Percentiles rank a stretch among this genome's conserved stretches.
These are phyloP conservation scores for Therioaphis trifolii DNA, from an alignment of 2,888 invertebrate species.

Conservation along the genomic window DNA sequence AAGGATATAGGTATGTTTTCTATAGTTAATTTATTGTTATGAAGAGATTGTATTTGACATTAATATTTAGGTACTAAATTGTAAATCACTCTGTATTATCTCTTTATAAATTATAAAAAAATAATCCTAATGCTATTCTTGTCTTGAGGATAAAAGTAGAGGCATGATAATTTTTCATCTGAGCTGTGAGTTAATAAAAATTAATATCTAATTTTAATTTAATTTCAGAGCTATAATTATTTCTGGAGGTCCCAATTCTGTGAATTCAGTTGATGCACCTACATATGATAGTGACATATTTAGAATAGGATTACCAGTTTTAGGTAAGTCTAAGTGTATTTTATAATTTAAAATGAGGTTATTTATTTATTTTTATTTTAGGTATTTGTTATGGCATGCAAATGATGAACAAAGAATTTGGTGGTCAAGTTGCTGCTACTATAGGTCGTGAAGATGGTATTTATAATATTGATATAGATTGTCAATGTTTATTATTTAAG, in stretches of 20 bases:
- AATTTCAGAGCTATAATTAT: slow-evolving; percentile 89
- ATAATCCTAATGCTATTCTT: too few relatives aligned
- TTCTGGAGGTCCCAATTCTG: slow-evolving; percentile 97
- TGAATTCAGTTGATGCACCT: slow-evolving; percentile 94
- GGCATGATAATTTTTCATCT: too few relatives aligned
- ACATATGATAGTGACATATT: slow-evolving; percentile 95
- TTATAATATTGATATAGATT: slow-evolving; percentile 87
- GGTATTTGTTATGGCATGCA: slow-evolving; percentile 99
- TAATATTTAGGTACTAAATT: too few relatives aligned
- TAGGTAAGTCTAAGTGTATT: slow-evolving; percentile 72
- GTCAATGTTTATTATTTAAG: slow-evolving; percentile 91
- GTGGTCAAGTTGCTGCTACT: slow-evolving; percentile 89
- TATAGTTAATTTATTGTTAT: neutral
- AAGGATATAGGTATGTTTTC: slow-evolving; percentile 78
- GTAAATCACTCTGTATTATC: too few relatives aligned
- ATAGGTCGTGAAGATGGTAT: slow-evolving; percentile 94
- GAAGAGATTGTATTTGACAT: too few relatives aligned
- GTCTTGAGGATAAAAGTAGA: too few relatives aligned
- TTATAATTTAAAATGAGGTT: slow-evolving; percentile 39
- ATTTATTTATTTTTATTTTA: slow-evolving; percentile 66
- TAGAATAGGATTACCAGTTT: slow-evolving; percentile 91
- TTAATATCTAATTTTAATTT: slow-evolving; percentile 10
- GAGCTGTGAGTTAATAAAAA: too few relatives aligned
- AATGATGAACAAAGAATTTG: slow-evolving; percentile 97
- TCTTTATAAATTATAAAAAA: too few relatives aligned